Evolutionary conservation across 2,113 vertebrate species (phyloP).

Genomic region (Pteruthius melanotis): DNA sequence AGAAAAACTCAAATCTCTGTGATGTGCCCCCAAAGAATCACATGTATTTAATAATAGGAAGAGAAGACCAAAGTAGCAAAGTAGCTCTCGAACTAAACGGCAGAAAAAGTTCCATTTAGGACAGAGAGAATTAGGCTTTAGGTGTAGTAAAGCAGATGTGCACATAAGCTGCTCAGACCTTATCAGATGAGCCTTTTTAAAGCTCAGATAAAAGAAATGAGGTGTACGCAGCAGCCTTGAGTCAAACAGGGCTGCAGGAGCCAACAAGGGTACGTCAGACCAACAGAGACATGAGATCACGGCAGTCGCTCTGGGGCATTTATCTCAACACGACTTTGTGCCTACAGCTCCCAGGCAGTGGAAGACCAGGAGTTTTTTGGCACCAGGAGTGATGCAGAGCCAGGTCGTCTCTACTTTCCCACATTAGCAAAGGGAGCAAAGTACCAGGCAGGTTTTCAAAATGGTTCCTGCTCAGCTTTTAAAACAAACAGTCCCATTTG

Average conservation of each 20-base stretch:
- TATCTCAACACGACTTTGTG: conserved; percentile 11
- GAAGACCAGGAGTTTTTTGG: background rate
- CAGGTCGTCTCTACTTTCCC: background rate
- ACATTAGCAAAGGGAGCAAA: background rate
- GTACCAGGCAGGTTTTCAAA: background rate
- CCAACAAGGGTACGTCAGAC: background rate
- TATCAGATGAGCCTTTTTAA: conserved; percentile 30
- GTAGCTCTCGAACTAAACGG: background rate
- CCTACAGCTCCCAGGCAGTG: background rate
- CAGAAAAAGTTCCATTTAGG: conserved; percentile 32
- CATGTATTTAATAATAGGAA: background rate
- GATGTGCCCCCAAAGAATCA: conserved; percentile 38
- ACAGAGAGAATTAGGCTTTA: background rate
- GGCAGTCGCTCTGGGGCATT: conserved; percentile 24
- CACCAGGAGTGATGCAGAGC: background rate
- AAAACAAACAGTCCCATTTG: background rate
- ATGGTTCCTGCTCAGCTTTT: background rate
- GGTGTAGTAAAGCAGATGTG: background rate
- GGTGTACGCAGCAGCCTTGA: background rate
- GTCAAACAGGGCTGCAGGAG: conserved; percentile 4
- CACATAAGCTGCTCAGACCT: background rate
- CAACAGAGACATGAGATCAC: conserved; percentile 25
- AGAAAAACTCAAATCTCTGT: conserved; percentile 31
- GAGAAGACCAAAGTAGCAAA: background rate
- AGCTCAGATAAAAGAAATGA: conserved; percentile 20